These are phyloP conservation scores for Phocides pigmalion DNA, from an alignment of 1,140 invertebrate species.

Conservation along the genomic window DNA sequence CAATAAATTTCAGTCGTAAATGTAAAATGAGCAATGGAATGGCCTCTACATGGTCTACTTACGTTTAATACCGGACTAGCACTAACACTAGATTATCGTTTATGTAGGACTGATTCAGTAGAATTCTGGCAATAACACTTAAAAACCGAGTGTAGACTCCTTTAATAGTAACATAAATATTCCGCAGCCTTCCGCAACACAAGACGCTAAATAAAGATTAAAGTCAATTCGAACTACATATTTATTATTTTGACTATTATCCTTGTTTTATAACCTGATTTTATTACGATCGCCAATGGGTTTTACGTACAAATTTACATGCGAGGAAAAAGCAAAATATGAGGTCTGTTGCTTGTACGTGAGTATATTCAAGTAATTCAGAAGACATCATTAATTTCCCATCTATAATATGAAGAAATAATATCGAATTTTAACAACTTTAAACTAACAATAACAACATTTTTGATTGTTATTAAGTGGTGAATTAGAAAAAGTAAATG, in stretches of 20 bases:
- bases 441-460: no score
- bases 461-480: no score
- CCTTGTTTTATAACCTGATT: neutral
- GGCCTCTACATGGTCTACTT: no score
- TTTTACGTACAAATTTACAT: neutral
- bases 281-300: neutral
- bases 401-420: no score
- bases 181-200: neutral
- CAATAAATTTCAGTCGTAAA: no score
- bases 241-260: neutral
- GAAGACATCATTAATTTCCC: no score
- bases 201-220: slow-evolving; percentile 1
- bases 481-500: neutral
- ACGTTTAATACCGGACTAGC: no score
- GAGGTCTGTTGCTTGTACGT: no score
- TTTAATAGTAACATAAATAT: neutral
- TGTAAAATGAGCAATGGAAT: no score
- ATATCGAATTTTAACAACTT: no score
- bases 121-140: neutral
- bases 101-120: neutral
- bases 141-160: neutral
- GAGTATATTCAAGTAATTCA: no score
- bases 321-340: neutral
- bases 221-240: neutral
- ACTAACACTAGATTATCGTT: no score